These are phyloP conservation scores for Isurus oxyrinchus DNA, from an alignment of 2,113 vertebrate species.

Conservation along the genomic window DNA sequence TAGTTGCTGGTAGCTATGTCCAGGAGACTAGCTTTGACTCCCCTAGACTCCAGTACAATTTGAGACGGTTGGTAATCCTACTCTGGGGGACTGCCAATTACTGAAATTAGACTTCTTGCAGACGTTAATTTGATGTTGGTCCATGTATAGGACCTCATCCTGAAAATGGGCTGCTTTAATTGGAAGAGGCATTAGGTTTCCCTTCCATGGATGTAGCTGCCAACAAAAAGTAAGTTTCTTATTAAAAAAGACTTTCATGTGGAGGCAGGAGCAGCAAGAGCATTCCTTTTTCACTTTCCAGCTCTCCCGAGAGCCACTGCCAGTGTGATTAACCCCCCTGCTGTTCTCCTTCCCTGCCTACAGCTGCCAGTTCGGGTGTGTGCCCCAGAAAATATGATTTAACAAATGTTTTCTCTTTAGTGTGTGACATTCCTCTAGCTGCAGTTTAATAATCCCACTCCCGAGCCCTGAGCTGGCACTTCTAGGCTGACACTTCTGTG, in stretches of 20 bases:
- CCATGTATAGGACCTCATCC: neutral
- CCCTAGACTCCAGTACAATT: neutral
- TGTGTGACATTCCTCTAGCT: neutral
- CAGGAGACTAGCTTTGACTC: neutral
- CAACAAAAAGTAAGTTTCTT: neutral
- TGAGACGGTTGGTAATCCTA: neutral
- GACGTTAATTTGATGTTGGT: neutral
- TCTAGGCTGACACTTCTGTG: neutral
- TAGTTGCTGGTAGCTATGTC: neutral
- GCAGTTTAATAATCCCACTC: neutral
- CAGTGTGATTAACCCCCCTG: neutral
- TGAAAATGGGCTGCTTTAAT: neutral
- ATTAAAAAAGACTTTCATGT: neutral
- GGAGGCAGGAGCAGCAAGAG: neutral
- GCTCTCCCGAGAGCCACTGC: neutral
- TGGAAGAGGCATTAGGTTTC: neutral
- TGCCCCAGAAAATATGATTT: neutral
- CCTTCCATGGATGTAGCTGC: neutral
- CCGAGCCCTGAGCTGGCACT: neutral
- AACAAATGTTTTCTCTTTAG: neutral
- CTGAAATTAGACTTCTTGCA: neutral
- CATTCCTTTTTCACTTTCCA: neutral
- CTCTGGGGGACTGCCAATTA: neutral
- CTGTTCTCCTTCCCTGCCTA: neutral
- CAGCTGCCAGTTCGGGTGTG: neutral